Percentiles rank a stretch among this genome's conserved stretches.
Evolutionary conservation across 1,140 invertebrate species (phyloP).

Genomic region (Euura saliciscinereae): DNA sequence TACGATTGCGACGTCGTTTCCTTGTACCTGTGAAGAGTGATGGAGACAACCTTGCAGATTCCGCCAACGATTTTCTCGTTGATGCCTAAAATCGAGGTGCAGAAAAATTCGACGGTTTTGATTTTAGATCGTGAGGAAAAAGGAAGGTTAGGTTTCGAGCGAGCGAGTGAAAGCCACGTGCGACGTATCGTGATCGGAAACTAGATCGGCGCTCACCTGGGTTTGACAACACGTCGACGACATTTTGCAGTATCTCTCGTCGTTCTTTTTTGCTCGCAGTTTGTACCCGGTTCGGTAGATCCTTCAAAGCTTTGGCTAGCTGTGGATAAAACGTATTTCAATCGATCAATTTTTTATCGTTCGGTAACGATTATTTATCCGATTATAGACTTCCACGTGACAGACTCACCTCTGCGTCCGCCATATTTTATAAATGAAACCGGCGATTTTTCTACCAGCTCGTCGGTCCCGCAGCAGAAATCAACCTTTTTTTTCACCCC

Average conservation of each 20-base stretch:
- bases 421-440: slow-evolving; percentile 45
- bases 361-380: slow-evolving; percentile 13
- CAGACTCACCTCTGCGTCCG: slow-evolving; percentile 54
- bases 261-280: slow-evolving; percentile 78
- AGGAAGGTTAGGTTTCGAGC: background rate
- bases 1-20: slow-evolving; percentile 78
- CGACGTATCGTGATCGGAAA: background rate
- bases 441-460: background rate
- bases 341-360: slow-evolving; percentile 15
- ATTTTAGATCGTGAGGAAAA: background rate
- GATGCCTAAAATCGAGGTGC: slow-evolving; percentile 66
- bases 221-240: slow-evolving; percentile 73
- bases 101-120: background rate
- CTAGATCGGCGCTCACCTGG: slow-evolving; percentile 64
- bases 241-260: slow-evolving; percentile 71
- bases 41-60: slow-evolving; percentile 75
- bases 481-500: too few relatives aligned
- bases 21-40: slow-evolving; percentile 77
- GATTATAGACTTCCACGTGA: slow-evolving; percentile 47
- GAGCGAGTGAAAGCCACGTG: background rate
- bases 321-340: slow-evolving; percentile 55
- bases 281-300: slow-evolving; percentile 79
- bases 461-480: too few relatives aligned
- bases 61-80: slow-evolving; percentile 79
- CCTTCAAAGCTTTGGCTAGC: slow-evolving; percentile 77